phyloP scores from a whole-genome alignment of 2,113 vertebrate genomes.

The human region DNA sequence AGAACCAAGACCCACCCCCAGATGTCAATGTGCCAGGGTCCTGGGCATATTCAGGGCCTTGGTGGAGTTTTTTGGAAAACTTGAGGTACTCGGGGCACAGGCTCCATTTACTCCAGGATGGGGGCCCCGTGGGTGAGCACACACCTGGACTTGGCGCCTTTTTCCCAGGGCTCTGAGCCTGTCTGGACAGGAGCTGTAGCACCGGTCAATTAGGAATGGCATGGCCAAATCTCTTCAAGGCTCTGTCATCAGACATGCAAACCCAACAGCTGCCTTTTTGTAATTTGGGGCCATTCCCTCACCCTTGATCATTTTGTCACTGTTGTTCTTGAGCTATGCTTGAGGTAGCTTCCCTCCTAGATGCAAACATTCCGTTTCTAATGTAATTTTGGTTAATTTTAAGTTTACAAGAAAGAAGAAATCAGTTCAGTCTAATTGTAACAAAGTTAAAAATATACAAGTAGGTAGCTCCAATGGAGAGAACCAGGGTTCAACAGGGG shows the following conservation, averaged over 20 bases:
- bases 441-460: not conserved
- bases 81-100: not conserved
- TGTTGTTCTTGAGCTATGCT: not conserved
- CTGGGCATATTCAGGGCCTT: fast-evolving
- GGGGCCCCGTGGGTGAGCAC: no score
- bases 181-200: fast-evolving
- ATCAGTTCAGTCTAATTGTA: not conserved
- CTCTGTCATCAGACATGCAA: not conserved
- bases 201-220: fast-evolving
- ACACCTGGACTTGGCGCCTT: fast-evolving
- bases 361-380: not conserved
- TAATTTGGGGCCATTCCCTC: no score
- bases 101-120: fast-evolving
- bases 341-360: no score
- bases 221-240: fast-evolving
- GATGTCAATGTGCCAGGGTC: fast-evolving
- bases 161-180: not conserved
- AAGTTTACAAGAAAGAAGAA: not conserved
- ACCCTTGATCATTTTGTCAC: fast-evolving
- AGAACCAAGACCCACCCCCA: fast-evolving
- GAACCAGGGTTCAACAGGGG: fast-evolving
- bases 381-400: not conserved
- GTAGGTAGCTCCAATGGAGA: not conserved
- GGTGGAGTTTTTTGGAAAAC: fast-evolving
- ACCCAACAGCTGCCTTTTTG: not conserved